These are phyloP conservation scores for Onychostruthus taczanowskii DNA, from an alignment of 2,113 vertebrate genomes.

Conservation along the genomic window DNA sequence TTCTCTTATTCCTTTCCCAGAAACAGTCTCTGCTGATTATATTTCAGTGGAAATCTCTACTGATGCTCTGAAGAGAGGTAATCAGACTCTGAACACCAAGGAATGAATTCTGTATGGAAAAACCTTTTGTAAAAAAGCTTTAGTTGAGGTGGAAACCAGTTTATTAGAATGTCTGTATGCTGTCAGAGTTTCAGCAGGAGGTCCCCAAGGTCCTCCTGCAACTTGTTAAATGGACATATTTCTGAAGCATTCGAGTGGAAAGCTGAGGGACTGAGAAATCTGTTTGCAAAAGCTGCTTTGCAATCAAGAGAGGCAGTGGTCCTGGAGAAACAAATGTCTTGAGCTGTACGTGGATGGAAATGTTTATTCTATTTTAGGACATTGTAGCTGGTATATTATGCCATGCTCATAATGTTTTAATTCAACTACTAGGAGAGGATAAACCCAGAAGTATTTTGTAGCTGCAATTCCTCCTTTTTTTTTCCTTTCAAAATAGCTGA, in stretches of 20 bases:
- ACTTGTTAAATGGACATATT: not conserved
- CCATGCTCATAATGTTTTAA: not conserved
- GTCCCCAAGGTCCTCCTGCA: not conserved
- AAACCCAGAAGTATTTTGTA: not conserved
- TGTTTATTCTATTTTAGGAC: constrained; percentile 10
- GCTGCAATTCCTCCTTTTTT: not conserved
- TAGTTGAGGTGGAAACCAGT: not conserved
- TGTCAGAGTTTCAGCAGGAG: not conserved
- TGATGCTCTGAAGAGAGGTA: not conserved
- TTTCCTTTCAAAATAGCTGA: not conserved
- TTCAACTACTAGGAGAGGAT: not conserved
- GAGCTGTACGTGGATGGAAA: not conserved
- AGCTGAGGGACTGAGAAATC: not conserved
- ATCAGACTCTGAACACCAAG: not conserved
- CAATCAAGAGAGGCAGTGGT: not conserved
- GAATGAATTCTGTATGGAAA: not conserved
- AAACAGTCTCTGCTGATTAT: not conserved
- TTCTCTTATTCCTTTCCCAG: not conserved
- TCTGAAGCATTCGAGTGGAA: not conserved
- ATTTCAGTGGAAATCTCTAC: not conserved
- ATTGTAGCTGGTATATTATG: not conserved
- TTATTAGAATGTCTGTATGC: not conserved
- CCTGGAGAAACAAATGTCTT: constrained; percentile 13
- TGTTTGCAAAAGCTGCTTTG: constrained; percentile 10
- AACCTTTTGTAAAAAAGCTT: not conserved